Evolutionary conservation across 2,113 vertebrate species (phyloP).

Genomic region (Lates calcarifer): DNA sequence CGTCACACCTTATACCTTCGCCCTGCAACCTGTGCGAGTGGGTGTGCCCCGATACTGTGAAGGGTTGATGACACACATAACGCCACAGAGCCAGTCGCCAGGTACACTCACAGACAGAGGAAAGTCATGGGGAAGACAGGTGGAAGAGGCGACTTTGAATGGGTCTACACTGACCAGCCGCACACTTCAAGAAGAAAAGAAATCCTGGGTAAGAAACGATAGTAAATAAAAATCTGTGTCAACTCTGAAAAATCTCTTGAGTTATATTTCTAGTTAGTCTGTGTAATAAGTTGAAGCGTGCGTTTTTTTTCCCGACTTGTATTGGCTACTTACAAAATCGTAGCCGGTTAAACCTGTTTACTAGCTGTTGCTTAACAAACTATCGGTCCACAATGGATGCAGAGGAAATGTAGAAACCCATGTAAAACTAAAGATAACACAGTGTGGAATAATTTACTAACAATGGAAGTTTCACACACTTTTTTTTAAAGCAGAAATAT

Average conservation of each 20-base stretch:
- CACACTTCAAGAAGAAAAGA: constrained; percentile 94
- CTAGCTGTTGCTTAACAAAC: constrained; percentile 41
- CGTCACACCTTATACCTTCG: constrained; percentile 18
- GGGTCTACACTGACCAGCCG: constrained; percentile 97
- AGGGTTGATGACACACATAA: constrained; percentile 48
- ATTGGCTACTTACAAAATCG: constrained; percentile 14
- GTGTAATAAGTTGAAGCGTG: background rate
- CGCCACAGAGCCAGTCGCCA: constrained; percentile 2
- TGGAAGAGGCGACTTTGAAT: constrained; percentile 92
- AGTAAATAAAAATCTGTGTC: background rate
- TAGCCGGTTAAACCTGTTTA: constrained; percentile 81
- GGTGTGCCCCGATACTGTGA: constrained; percentile 70
- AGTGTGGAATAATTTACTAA: background rate
- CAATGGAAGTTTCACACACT: background rate
- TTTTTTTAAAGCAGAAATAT: background rate
- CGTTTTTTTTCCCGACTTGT: background rate
- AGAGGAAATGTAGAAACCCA: background rate
- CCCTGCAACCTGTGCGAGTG: constrained; percentile 31
- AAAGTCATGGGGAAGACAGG: constrained; percentile 89
- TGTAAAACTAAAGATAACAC: background rate
- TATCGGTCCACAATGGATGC: constrained; percentile 35
- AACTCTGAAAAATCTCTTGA: background rate
- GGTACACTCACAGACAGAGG: background rate
- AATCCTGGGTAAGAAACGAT: constrained; percentile 90
- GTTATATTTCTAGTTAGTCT: background rate